Conservation (phyloP, 2,797 vertebrate genomes). For the Cyclura pinguis region DNA sequence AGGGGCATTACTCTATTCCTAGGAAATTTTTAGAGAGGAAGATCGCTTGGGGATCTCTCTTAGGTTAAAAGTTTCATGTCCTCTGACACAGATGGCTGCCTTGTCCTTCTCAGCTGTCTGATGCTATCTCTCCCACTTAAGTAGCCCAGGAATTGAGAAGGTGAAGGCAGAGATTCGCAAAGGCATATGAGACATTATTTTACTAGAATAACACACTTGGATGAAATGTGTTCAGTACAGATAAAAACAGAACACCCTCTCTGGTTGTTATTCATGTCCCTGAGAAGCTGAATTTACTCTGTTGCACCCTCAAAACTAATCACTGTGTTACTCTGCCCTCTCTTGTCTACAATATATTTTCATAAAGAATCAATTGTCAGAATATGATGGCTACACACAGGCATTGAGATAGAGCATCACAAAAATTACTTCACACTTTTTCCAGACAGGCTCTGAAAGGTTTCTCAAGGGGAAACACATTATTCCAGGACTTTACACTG, state of each 20-base stretch:
- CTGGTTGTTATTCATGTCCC: constrained; percentile 52
- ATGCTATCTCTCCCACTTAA: neutral
- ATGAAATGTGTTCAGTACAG: constrained; percentile 65
- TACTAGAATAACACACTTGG: constrained; percentile 45
- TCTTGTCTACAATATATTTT: constrained; percentile 57
- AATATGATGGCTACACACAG: constrained; percentile 33
- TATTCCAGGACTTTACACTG: neutral
- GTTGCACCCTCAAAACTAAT: constrained; percentile 54
- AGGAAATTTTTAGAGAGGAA: neutral
- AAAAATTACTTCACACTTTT: constrained; percentile 46
- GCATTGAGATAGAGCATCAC: constrained; percentile 23
- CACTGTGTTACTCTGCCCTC: constrained; percentile 53
- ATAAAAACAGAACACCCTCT: constrained; percentile 47
- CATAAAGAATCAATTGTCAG: constrained; percentile 63
- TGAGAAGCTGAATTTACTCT: constrained; percentile 47
- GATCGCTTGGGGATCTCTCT: too few species aligned
- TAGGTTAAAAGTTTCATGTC: neutral
- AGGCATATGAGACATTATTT: constrained; percentile 44
- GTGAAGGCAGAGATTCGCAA: neutral
- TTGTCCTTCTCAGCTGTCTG: neutral
- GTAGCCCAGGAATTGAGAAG: neutral
- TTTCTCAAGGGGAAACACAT: constrained; percentile 14
- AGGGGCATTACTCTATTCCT: neutral
- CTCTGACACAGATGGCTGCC: neutral
- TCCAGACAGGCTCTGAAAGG: constrained; percentile 37